Evolutionary conservation across 1,140 invertebrate species (phyloP), one percentile per base, ranked within the genome.

Genomic region (Danaus plexippus): DNA sequence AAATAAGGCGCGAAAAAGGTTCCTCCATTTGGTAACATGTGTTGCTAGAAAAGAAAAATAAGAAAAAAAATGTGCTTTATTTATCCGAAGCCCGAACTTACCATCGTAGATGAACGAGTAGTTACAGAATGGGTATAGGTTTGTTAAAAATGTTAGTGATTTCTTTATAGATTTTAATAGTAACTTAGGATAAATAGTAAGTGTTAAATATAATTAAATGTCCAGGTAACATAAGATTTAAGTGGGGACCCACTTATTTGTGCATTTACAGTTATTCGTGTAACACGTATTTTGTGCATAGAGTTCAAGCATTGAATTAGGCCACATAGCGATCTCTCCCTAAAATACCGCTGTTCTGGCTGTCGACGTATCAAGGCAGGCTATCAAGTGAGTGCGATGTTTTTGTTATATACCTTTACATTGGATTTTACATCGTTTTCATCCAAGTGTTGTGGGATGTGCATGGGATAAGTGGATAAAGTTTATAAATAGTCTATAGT

Each of bases 291-390:
- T 84, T 87, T 85, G 83, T 85, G 83, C 82, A 87, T 87, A 84
- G 82, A 88, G 85, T 81, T 85, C 80, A 75, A 85, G 82, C 80
- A 81, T 81, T 86, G 85, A 88, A 88, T 88, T 88, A 87, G 85
- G 86, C 86, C 86, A 88, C 86, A 88, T 88, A 88, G 86, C 86
- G 86, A 88, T 87, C 85, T 88, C 85, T 88, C 86, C 86, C 84
- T 87, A 87, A 88, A 87, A 87, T 87, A 88, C 86, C 86, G 86
- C 86, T 87, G 85, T 84, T 87, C 85, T 84, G 80, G 77, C 70
- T 87, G 85, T 87, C 86, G 85, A 87, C 86, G 86, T 87, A 87
- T 87, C 77, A 85, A 80, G 64, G 64, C 69, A 59, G 66, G 64
- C 59, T 57, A 73, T 61, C 70, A 66, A 72, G 73, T 73, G 66